These are phyloP conservation scores for Brachionus sp. DNA, from an alignment of 1,140 invertebrate genomes.

Conservation along the genomic window DNA sequence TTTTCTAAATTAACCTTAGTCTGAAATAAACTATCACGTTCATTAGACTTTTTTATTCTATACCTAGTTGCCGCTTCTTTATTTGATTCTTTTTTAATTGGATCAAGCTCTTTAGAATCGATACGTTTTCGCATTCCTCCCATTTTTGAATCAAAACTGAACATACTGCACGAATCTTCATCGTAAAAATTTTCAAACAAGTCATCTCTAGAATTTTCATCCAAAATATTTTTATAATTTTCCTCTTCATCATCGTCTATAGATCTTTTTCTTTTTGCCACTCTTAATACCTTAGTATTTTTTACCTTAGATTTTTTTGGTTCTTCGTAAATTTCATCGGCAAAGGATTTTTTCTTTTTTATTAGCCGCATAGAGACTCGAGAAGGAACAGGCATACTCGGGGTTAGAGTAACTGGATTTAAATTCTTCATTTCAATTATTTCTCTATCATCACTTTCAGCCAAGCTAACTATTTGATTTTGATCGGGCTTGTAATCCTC, in stretches of 20 bases:
- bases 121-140: neutral
- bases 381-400: neutral
- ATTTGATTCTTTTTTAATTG: constrained; percentile 29
- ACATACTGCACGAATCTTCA: constrained; percentile 7
- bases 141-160: neutral
- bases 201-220: neutral
- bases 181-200: neutral
- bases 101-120: constrained; percentile 9
- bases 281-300: neutral
- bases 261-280: neutral
- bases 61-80: constrained; percentile 41
- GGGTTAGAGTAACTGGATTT: neutral
- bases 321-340: neutral
- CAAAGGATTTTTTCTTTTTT: neutral
- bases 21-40: constrained; percentile 20
- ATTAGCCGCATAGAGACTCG: constrained; percentile 6
- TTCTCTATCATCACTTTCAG: neutral
- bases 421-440: neutral
- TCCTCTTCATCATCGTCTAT: neutral
- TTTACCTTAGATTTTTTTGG: neutral
- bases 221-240: neutral
- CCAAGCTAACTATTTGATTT: neutral
- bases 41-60: constrained; percentile 30
- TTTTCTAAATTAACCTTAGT: constrained; percentile 32
- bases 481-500: neutral